These are phyloP conservation scores for Drosophila colorata DNA, from an alignment of 2,888 invertebrate species.

Conservation along the genomic window DNA sequence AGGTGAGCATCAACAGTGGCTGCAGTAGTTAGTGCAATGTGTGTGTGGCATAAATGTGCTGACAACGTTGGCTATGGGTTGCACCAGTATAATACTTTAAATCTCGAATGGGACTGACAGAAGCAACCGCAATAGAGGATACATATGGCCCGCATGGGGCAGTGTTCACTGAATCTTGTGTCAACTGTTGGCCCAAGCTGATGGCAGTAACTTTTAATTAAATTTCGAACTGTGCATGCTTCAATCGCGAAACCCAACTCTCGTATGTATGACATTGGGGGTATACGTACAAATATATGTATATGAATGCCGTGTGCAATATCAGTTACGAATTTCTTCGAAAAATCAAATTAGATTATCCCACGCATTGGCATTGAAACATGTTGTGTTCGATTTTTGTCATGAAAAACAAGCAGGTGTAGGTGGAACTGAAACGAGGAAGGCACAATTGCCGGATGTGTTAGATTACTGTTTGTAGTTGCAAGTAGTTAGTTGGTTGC, in stretches of 20 bases:
- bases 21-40: background rate
- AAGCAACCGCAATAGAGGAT: slow-evolving; percentile 19
- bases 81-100: slow-evolving; percentile 8
- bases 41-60: slow-evolving; percentile 14
- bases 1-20: slow-evolving; percentile 2
- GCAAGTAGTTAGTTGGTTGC: slow-evolving; percentile 10
- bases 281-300: background rate
- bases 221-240: slow-evolving; percentile 48
- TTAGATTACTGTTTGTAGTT: slow-evolving; percentile 10
- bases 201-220: slow-evolving; percentile 61
- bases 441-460: background rate
- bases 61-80: slow-evolving; percentile 14
- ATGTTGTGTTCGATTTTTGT: slow-evolving; percentile 39
- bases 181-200: slow-evolving; percentile 14
- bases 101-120: slow-evolving; percentile 11
- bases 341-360: slow-evolving; percentile 64
- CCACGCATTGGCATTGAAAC: slow-evolving; percentile 49
- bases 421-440: background rate
- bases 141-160: background rate
- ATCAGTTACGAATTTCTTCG: slow-evolving; percentile 35
- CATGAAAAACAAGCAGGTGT: slow-evolving; percentile 12
- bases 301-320: slow-evolving; percentile 12
- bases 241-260: slow-evolving; percentile 7
- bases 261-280: background rate
- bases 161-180: background rate